Evolutionary conservation across 2,888 invertebrate species (phyloP).

Genomic region (Timema podura): DNA sequence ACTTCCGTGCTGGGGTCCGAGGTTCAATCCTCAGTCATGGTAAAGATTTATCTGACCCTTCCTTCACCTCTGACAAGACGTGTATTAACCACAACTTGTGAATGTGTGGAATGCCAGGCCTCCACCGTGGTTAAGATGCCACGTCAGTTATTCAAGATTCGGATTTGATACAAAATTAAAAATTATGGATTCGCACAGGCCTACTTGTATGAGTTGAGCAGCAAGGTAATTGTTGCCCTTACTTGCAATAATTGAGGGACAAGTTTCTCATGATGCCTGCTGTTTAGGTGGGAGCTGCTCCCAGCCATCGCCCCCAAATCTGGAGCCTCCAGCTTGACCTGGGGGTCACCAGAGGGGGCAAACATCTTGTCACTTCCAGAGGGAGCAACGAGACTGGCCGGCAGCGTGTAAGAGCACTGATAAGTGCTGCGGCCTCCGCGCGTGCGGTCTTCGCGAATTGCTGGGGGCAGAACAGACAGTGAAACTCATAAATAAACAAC

Average conservation of each 20-base stretch:
- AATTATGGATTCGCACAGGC: too few relatives aligned
- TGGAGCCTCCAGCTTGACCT: constrained; percentile 38
- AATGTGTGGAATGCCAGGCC: too few relatives aligned
- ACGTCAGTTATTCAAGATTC: too few relatives aligned
- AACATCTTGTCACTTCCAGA: constrained; percentile 50
- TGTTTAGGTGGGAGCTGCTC: constrained; percentile 29
- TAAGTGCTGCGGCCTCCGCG: constrained; percentile 94
- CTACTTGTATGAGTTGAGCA: background rate
- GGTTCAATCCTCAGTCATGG: too few relatives aligned
- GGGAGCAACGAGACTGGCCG: constrained; percentile 51
- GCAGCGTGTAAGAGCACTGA: constrained; percentile 88
- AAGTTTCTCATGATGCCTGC: constrained; percentile 38
- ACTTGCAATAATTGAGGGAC: constrained; percentile 70
- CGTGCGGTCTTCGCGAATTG: constrained; percentile 91
- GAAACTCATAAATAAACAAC: too few relatives aligned
- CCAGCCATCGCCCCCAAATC: constrained; percentile 33
- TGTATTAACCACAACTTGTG: too few relatives aligned
- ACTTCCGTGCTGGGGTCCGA: too few relatives aligned
- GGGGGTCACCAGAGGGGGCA: constrained; percentile 34
- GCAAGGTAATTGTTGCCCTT: constrained; percentile 33
- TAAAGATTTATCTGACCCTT: too few relatives aligned
- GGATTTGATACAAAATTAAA: too few relatives aligned
- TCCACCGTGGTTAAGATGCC: too few relatives aligned
- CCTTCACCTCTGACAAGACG: too few relatives aligned
- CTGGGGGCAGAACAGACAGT: constrained; percentile 48